Evolutionary conservation across 2,113 vertebrate genomes (phyloP).

Genomic region (Hemicordylus capensis): DNA sequence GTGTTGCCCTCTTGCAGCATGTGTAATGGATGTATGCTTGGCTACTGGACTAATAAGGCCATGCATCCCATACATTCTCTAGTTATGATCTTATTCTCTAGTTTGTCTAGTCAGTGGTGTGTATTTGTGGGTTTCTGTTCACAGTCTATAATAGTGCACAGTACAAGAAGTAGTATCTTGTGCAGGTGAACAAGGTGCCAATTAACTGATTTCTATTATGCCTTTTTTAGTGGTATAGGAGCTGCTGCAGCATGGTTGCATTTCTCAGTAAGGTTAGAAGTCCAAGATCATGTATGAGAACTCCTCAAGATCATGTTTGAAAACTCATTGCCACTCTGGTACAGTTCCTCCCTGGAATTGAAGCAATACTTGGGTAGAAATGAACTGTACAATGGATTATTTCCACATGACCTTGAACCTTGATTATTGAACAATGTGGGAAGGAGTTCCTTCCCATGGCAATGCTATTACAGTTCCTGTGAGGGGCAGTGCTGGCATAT

Average conservation of each 20-base stretch:
- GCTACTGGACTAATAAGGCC: background rate
- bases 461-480: background rate
- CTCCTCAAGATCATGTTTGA: background rate
- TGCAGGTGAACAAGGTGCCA: background rate
- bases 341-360: background rate
- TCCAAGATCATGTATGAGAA: background rate
- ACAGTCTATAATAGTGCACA: background rate
- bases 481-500: too few species aligned
- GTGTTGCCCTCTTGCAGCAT: background rate
- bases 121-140: background rate
- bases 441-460: background rate
- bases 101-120: background rate
- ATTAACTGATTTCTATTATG: background rate
- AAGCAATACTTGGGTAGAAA: background rate
- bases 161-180: background rate
- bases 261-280: background rate
- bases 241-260: background rate
- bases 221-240: background rate
- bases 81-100: background rate
- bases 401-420: background rate
- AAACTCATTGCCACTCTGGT: background rate
- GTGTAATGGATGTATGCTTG: too few species aligned
- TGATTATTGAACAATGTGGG: background rate
- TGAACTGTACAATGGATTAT: background rate
- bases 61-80: background rate